Conservation (phyloP, 2,888 invertebrate genomes). For the Graphium colonna region DNA sequence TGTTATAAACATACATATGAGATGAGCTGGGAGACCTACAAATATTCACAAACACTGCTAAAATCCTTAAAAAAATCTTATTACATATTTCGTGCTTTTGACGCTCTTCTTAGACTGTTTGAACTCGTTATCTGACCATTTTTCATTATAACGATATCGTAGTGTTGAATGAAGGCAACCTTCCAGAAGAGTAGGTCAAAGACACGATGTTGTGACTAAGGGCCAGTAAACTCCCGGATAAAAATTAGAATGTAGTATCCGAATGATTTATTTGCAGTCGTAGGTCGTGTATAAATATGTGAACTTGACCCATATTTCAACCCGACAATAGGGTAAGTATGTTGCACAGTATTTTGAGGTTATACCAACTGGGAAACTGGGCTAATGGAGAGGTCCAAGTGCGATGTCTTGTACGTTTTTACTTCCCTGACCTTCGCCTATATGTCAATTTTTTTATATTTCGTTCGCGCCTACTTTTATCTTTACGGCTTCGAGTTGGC, state of each 20-base stretch:
- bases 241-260: constrained; percentile 15
- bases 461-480: not conserved
- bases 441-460: constrained; percentile 17
- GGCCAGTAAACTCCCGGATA: constrained; percentile 17
- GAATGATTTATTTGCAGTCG: constrained; percentile 15
- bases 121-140: constrained; percentile 1
- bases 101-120: not conserved
- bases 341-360: constrained; percentile 55
- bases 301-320: constrained; percentile 63
- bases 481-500: constrained; percentile 3
- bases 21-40: too few species aligned
- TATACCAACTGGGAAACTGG: constrained; percentile 41
- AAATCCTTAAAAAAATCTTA: too few species aligned
- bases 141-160: constrained; percentile 1
- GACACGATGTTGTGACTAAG: constrained; percentile 19
- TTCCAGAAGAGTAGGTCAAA: constrained; percentile 22
- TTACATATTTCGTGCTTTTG: not conserved
- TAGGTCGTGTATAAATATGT: constrained; percentile 31
- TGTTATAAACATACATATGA: too few species aligned
- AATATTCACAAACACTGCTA: too few species aligned
- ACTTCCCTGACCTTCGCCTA: constrained; percentile 33
- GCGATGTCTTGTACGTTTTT: constrained; percentile 29
- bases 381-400: constrained; percentile 44
- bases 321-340: constrained; percentile 54
- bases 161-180: constrained; percentile 2